Evolutionary conservation across 2,888 invertebrate species (phyloP).

Genomic region (Dicycla oo): DNA sequence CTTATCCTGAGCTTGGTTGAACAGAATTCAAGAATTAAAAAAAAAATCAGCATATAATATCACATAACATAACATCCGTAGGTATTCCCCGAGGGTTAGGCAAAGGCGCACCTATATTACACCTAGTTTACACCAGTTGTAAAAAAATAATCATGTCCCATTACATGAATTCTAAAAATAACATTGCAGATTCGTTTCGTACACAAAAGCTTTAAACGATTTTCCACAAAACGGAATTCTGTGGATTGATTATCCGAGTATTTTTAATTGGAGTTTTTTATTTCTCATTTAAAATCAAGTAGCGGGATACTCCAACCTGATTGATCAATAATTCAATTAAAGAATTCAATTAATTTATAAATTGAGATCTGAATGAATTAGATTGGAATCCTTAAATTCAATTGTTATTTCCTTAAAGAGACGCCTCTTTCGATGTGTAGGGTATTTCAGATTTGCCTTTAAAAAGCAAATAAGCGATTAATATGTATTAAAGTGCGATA

Average conservation of each 20-base stretch:
- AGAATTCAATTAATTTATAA: constrained; percentile 61
- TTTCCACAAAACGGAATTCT: constrained; percentile 26
- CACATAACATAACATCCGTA: not conserved
- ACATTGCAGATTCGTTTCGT: constrained; percentile 23
- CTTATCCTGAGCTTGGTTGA: not conserved
- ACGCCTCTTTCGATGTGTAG: constrained; percentile 36
- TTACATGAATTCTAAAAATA: constrained; percentile 27
- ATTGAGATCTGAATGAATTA: constrained; percentile 56
- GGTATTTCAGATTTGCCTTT: constrained; percentile 45
- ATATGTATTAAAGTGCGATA: constrained; percentile 34
- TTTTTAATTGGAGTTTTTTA: constrained; percentile 71
- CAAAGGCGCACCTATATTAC: not conserved
- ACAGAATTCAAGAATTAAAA: not conserved
- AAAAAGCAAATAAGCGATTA: constrained; percentile 44
- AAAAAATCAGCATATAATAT: too few relatives aligned
- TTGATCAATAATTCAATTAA: constrained; percentile 73
- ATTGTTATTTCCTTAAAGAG: constrained; percentile 46
- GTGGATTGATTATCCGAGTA: constrained; percentile 57
- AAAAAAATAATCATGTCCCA: not conserved
- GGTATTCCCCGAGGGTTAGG: too few relatives aligned
- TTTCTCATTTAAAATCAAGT: constrained; percentile 70
- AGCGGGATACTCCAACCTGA: constrained; percentile 61
- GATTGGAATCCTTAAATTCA: constrained; percentile 54
- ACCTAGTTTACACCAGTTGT: not conserved
- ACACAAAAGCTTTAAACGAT: constrained; percentile 31